Conservation (phyloP, 2,113 vertebrate genomes). For the Misgurnus anguillicaudatus region DNA sequence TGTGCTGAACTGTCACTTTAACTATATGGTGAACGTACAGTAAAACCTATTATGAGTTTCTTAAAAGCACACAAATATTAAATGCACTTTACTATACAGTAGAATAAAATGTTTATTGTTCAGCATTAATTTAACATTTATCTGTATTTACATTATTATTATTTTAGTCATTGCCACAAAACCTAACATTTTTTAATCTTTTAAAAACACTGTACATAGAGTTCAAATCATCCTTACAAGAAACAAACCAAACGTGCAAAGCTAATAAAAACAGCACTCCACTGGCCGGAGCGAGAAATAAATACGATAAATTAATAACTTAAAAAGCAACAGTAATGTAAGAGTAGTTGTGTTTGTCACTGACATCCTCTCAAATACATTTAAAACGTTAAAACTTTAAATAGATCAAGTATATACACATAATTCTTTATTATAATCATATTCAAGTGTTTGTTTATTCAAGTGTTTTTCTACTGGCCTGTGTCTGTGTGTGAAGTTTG, state of each 20-base stretch:
- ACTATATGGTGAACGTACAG: no score
- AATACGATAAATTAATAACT: no score
- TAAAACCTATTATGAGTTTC: background rate
- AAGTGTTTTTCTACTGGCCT: no score
- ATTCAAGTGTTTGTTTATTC: background rate
- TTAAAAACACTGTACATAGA: conserved; percentile 14
- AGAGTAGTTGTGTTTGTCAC: no score
- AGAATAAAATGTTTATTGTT: background rate
- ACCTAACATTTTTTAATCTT: background rate
- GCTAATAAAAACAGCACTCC: background rate
- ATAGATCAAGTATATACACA: background rate
- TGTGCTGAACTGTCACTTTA: no score
- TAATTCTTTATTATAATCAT: background rate
- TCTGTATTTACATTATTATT: background rate
- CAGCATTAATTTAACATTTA: background rate
- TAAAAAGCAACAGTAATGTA: no score
- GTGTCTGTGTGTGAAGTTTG: background rate
- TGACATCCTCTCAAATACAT: no score
- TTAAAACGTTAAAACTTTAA: no score
- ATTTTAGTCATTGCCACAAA: background rate
- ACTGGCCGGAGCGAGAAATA: background rate
- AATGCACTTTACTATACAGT: background rate
- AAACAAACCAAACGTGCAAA: background rate
- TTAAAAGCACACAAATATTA: background rate
- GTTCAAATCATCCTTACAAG: background rate